Evolutionary conservation across 2,797 vertebrate genomes (phyloP).

Genomic region (Bufotes viridis): DNA sequence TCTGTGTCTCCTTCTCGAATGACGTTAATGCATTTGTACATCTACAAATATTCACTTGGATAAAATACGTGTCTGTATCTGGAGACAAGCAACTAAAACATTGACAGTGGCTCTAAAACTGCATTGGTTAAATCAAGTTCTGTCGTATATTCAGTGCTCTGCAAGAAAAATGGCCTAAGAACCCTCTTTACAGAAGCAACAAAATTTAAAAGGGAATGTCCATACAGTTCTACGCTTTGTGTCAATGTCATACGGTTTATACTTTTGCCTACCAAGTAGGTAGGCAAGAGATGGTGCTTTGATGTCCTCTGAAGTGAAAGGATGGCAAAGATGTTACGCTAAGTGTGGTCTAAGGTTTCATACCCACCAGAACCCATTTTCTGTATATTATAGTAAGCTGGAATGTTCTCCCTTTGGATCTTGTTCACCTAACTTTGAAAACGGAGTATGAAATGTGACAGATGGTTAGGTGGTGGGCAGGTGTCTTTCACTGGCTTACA

Average conservation of each 20-base stretch:
- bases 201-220: neutral
- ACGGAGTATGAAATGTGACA: too few species aligned
- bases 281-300: neutral
- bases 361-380: too few species aligned
- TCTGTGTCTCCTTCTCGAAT: neutral
- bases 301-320: neutral
- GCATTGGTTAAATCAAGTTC: neutral
- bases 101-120: neutral
- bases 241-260: neutral
- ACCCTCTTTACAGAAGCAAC: neutral
- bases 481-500: too few species aligned
- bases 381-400: too few species aligned
- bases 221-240: neutral
- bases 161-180: neutral
- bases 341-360: too few species aligned
- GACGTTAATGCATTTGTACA: slow-evolving; percentile 17
- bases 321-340: neutral
- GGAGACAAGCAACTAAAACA: neutral
- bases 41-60: slow-evolving; percentile 12
- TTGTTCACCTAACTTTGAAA: too few species aligned
- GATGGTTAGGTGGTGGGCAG: too few species aligned
- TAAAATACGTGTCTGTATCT: neutral
- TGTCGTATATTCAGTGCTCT: neutral
- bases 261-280: neutral
- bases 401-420: too few species aligned